Conservation (phyloP, 2,888 invertebrate species). For the Tipula confusa region DNA sequence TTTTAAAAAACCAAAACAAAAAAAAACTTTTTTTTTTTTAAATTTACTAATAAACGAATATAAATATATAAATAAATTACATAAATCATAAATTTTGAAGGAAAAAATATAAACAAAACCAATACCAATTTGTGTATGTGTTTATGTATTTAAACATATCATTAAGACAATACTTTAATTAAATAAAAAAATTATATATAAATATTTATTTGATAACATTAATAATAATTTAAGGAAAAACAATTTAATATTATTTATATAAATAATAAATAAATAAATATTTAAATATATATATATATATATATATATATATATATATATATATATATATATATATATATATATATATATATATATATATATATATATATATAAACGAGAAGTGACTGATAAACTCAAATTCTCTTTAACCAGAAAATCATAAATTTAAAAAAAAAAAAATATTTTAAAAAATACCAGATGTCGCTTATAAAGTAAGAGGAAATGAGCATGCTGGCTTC, state of each 20-base stretch:
- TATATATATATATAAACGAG: no score
- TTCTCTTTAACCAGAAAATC: no score
- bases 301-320: no score
- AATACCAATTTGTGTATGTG: conserved; percentile 26
- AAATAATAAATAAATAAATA: background rate
- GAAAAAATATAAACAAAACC: conserved; percentile 13
- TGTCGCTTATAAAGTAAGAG: no score
- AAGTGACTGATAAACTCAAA: no score
- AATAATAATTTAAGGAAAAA: background rate
- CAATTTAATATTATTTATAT: background rate
- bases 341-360: no score
- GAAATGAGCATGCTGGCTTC: no score
- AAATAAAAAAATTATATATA: conserved; percentile 31
- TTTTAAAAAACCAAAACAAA: background rate
- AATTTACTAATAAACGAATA: conserved; percentile 4
- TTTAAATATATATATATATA: background rate
- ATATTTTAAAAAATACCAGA: no score
- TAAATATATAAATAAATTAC: conserved; percentile 20
- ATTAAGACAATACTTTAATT: conserved; percentile 37
- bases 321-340: no score
- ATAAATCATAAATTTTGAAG: background rate
- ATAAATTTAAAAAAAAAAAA: no score
- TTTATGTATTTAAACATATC: conserved; percentile 35
- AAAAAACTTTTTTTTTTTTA: no score
- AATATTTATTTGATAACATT: no score